Evolutionary conservation across 2,113 vertebrate genomes (phyloP), one percentile per base, ranked within the genome.

Genomic region (Poeciliopsis turrubarensis): DNA sequence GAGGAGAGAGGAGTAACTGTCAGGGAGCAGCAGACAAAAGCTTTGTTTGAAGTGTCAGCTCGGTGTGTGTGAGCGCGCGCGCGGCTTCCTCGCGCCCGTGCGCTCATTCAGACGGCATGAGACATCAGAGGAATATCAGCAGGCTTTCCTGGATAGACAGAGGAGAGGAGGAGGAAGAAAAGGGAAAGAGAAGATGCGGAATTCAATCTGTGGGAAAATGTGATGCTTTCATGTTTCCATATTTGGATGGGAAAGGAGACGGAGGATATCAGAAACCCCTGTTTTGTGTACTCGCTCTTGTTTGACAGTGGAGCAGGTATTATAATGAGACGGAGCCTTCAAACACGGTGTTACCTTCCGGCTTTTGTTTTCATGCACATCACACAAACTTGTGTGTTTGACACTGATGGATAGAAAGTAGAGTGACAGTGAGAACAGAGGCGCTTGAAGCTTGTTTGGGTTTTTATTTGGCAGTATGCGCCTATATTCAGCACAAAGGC

Each of bases 21-120:
- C 91, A 92, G 91, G 82, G 87, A 65, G 86, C 86, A 65, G 87
- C 86, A 90, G 91, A 92, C 91, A 89, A 90, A 90, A 90, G 91
- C 91, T 90, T 91, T 91, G 91, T 92, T 92, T 91, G 88, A 92
- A 92, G 89, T 92, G 89, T 92, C 89, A 90, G 80, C 80, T 89
- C 82, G 76, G 73, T 85, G 39, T 68, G 70, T 70, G 76, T 57
- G 66, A 73, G 86, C 74, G 81, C 72, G 72, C 76, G 44, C 1
- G 17, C 34, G 0, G 2, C 34, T 34, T 47, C 75, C 68, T 75
- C 70, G 44, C 60, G 74, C 65, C 69, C 29, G 84, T 73, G 84
- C 66, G 51, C 75, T 86, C 80, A 72, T 80, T 89, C 86, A 84
- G 75, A 81, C 63, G 13, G 83, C 73, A 81, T 88, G 84, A 83